These are phyloP conservation scores for Gastrophysa polygoni DNA, from an alignment of 2,888 invertebrate genomes.

Conservation along the genomic window DNA sequence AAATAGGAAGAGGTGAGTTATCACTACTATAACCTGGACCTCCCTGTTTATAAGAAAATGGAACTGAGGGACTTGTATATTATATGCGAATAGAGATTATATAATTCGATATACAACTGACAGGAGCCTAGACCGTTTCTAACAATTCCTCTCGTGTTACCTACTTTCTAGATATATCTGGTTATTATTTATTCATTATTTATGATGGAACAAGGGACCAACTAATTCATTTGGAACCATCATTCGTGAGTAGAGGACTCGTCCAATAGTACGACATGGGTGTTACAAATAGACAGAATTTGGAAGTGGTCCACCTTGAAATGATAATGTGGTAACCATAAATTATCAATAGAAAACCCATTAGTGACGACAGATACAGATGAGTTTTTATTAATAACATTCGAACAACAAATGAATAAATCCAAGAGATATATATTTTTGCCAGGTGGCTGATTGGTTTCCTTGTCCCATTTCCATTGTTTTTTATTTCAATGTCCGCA, in stretches of 20 bases:
- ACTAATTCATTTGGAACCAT: slow-evolving; percentile 24
- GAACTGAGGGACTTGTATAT: too few relatives aligned
- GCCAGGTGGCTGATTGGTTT: slow-evolving; percentile 30
- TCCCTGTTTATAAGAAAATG: too few relatives aligned
- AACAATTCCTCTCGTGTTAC: neutral
- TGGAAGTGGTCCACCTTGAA: slow-evolving; percentile 26
- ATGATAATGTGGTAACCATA: slow-evolving; percentile 28
- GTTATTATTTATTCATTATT: neutral
- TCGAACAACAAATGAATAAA: slow-evolving; percentile 26
- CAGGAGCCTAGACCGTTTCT: neutral
- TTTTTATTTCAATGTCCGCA: neutral
- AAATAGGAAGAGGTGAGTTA: too few relatives aligned
- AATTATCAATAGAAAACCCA: slow-evolving; percentile 32
- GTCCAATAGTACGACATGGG: slow-evolving; percentile 33
- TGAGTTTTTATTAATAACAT: slow-evolving; percentile 32
- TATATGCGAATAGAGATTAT: too few relatives aligned
- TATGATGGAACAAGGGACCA: neutral
- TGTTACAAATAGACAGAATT: slow-evolving; percentile 31
- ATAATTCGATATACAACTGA: neutral
- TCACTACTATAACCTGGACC: too few relatives aligned
- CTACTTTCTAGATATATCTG: neutral
- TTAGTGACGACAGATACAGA: slow-evolving; percentile 33
- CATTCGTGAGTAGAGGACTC: slow-evolving; percentile 20
- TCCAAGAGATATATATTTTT: slow-evolving; percentile 29
- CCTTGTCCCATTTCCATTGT: slow-evolving; percentile 25